Evolutionary conservation across 2,888 invertebrate genomes (phyloP).

Genomic region (Perizoma affinitatum): DNA sequence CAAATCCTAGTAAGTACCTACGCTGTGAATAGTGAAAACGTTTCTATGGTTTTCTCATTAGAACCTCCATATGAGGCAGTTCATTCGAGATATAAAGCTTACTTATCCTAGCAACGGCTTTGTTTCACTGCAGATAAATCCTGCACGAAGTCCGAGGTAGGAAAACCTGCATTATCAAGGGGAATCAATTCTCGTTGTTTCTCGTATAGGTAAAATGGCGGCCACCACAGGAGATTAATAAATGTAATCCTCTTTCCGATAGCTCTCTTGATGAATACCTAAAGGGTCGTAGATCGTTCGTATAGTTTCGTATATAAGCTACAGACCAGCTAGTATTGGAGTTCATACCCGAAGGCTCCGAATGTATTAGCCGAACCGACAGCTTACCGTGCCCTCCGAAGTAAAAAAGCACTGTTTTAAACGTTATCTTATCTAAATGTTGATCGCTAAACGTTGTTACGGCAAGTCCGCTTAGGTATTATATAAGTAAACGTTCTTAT

Average conservation of each 20-base stretch:
- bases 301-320: too few species aligned
- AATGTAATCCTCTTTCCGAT: conserved; percentile 44
- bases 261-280: not conserved
- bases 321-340: too few species aligned
- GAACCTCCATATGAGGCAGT: conserved; percentile 3
- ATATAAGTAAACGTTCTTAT: too few species aligned
- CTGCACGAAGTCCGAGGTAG: conserved; percentile 2
- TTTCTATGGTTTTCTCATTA: conserved; percentile 30
- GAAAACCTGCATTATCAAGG: conserved; percentile 20
- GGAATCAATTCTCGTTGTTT: conserved; percentile 26
- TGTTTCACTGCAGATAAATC: conserved; percentile 11
- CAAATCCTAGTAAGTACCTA: not conserved
- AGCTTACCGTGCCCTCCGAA: too few species aligned
- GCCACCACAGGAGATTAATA: conserved; percentile 24
- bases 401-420: too few species aligned
- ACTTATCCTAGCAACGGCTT: conserved; percentile 9
- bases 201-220: conserved; percentile 24
- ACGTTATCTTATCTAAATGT: too few species aligned
- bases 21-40: not conserved
- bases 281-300: too few species aligned
- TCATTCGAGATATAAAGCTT: conserved; percentile 1
- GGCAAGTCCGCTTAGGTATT: too few species aligned
- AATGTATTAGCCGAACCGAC: too few species aligned
- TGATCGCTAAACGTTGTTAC: too few species aligned
- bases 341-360: too few species aligned